Conservation (phyloP, 2,888 invertebrate species). For the Polia nebulosa region DNA sequence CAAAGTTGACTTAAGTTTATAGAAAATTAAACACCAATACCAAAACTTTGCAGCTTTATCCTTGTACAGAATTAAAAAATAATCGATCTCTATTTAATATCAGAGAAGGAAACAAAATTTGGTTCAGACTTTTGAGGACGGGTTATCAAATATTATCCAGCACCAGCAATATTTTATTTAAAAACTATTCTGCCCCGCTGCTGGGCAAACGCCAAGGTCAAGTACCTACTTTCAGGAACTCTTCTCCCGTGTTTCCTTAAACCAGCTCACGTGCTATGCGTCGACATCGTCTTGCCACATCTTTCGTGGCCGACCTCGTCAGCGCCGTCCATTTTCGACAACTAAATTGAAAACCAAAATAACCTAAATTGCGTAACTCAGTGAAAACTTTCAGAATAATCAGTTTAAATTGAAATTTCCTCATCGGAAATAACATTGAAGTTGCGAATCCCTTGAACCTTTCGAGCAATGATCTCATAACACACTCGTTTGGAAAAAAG, state of each 20-base stretch:
- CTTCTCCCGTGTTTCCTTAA: no score
- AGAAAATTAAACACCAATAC: no score
- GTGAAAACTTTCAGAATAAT: constrained; percentile 19
- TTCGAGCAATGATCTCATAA: constrained; percentile 64
- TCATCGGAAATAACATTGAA: constrained; percentile 60
- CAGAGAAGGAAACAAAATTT: not conserved
- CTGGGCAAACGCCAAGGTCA: no score
- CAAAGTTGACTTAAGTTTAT: not conserved
- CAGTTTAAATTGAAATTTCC: constrained; percentile 62
- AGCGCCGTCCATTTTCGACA: no score
- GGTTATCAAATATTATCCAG: not conserved
- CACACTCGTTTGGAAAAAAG: constrained; percentile 37
- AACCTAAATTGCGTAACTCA: not conserved
- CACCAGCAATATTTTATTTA: no score
- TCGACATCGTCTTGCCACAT: no score
- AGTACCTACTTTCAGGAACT: no score
- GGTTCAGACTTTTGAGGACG: not conserved
- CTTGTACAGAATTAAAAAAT: not conserved
- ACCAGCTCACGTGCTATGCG: no score
- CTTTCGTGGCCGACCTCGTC: no score
- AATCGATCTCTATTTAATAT: not conserved
- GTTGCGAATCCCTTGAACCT: constrained; percentile 60
- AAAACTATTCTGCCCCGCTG: no score
- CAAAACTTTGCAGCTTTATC: not conserved
- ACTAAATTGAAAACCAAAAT: not conserved